Evolutionary conservation across 2,888 invertebrate species (phyloP).

Genomic region (Nemapogon koenigi): DNA sequence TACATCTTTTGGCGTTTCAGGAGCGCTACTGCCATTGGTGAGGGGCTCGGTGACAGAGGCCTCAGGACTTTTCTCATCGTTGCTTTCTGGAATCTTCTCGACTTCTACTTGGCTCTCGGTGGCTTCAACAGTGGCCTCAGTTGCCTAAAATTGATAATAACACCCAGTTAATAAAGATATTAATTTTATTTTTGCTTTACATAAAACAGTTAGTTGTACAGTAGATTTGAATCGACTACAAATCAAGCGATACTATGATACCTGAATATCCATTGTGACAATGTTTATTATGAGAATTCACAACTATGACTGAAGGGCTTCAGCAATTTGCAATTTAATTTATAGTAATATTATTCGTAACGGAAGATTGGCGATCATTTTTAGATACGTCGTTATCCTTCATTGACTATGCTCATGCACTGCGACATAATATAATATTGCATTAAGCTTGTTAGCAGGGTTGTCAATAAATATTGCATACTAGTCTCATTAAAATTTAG

Average conservation of each 20-base stretch:
- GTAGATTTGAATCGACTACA: background rate
- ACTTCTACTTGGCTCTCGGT: slow-evolving; percentile 33
- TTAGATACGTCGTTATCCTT: slow-evolving; percentile 44
- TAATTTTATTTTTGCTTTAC: background rate
- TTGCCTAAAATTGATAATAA: slow-evolving; percentile 44
- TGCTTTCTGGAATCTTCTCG: slow-evolving; percentile 34
- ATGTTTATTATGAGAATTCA: slow-evolving; percentile 24
- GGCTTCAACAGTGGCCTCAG: slow-evolving; percentile 40
- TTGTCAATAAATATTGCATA: slow-evolving; percentile 19
- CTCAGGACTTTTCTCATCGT: slow-evolving; percentile 51
- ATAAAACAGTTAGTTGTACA: background rate
- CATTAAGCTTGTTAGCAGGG: slow-evolving; percentile 28
- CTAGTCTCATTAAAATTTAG: too few relatives aligned
- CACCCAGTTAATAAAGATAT: background rate
- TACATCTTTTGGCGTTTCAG: slow-evolving; percentile 42
- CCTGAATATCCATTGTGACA: slow-evolving; percentile 42
- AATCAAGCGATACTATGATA: slow-evolving; percentile 23
- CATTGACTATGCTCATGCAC: slow-evolving; percentile 41
- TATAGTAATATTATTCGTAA: slow-evolving; percentile 39
- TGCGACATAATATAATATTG: slow-evolving; percentile 36
- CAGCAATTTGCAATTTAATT: slow-evolving; percentile 30
- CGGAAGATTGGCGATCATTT: slow-evolving; percentile 41
- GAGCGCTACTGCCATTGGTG: slow-evolving; percentile 50
- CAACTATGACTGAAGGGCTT: slow-evolving; percentile 38
- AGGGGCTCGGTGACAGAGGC: slow-evolving; percentile 58